Percentiles rank a stretch among this genome's conserved stretches.
These are phyloP conservation scores for Zaprionus gabonicus DNA, from an alignment of 1,140 invertebrate species.

Conservation along the genomic window DNA sequence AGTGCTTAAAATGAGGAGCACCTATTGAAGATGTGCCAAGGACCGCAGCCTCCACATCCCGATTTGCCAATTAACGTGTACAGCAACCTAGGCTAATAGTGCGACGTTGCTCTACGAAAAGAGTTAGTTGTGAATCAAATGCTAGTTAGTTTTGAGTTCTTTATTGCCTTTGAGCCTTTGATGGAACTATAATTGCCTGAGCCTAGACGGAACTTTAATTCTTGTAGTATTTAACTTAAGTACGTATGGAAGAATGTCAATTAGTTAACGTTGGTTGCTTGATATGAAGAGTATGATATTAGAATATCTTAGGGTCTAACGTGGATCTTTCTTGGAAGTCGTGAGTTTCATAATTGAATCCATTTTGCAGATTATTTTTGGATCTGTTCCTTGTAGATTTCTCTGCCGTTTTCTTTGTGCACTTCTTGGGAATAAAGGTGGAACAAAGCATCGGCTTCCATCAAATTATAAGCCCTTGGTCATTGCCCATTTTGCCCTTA, in stretches of 20 bases:
- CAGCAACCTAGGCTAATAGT: conserved; percentile 15
- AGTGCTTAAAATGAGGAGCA: conserved; percentile 32
- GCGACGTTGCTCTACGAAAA: background rate
- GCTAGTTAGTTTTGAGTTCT: background rate
- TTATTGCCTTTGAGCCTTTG: too few species aligned
- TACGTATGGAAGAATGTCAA: too few species aligned
- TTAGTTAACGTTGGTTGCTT: too few species aligned
- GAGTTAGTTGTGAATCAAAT: background rate
- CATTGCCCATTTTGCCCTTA: background rate
- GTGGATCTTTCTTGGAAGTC: too few species aligned
- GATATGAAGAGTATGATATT: too few species aligned
- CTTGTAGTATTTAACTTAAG: too few species aligned
- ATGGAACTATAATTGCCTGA: too few species aligned
- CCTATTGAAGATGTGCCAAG: conserved; percentile 45
- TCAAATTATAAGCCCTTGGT: conserved; percentile 48
- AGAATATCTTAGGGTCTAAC: too few species aligned
- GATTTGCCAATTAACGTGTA: conserved; percentile 56
- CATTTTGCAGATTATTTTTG: background rate
- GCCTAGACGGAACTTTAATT: too few species aligned
- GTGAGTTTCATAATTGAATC: background rate
- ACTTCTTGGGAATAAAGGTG: conserved; percentile 39
- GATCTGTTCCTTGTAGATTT: too few species aligned
- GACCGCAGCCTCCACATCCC: conserved; percentile 25
- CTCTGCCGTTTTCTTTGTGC: background rate
- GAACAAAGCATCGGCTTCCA: conserved; percentile 56